A percentile compares a stretch with the other conserved stretches of the same genome.
Conservation (phyloP, 2,113 vertebrate genomes). For the Perccottus glenii region DNA sequence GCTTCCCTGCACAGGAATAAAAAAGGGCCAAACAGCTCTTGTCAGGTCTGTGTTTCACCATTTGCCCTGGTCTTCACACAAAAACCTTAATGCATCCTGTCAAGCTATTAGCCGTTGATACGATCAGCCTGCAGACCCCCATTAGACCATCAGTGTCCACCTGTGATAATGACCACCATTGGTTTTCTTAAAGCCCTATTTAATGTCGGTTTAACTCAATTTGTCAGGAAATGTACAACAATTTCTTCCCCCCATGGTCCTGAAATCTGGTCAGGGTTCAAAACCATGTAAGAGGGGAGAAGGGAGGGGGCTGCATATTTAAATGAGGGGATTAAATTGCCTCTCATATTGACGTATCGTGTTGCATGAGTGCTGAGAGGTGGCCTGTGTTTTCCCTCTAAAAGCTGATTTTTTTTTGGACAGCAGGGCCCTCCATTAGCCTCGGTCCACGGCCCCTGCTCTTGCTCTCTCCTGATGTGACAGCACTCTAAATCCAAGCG, state of each 20-base stretch:
- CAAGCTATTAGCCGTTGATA: constrained; percentile 98
- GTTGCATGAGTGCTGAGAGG: constrained; percentile 60
- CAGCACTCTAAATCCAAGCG: constrained; percentile 66
- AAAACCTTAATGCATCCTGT: constrained; percentile 99
- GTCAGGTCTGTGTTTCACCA: constrained; percentile 93
- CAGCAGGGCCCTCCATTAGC: constrained; percentile 75
- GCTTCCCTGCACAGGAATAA: constrained; percentile 86
- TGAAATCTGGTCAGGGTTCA: constrained; percentile 96
- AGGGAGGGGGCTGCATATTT: constrained; percentile 79
- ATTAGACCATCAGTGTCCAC: constrained; percentile 99
- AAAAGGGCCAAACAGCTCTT: constrained; percentile 87
- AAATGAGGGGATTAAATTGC: constrained; percentile 85
- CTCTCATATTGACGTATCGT: constrained; percentile 65
- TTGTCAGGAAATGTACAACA: constrained; percentile 99
- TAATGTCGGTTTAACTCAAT: constrained; percentile 99
- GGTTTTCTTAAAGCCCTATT: constrained; percentile 99
- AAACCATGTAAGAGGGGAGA: constrained; percentile 70
- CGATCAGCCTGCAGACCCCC: constrained; percentile 91
- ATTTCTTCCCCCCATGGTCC: constrained; percentile 91
- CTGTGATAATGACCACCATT: constrained; percentile 99
- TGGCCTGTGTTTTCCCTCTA: constrained; percentile 70
- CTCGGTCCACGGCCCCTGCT: constrained; percentile 66
- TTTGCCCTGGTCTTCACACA: constrained; percentile 88
- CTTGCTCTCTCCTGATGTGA: constrained; percentile 64
- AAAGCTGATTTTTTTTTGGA: constrained; percentile 71